These are phyloP conservation scores for Stramonita haemastoma DNA, from an alignment of 2,888 invertebrate species.

Conservation along the genomic window DNA sequence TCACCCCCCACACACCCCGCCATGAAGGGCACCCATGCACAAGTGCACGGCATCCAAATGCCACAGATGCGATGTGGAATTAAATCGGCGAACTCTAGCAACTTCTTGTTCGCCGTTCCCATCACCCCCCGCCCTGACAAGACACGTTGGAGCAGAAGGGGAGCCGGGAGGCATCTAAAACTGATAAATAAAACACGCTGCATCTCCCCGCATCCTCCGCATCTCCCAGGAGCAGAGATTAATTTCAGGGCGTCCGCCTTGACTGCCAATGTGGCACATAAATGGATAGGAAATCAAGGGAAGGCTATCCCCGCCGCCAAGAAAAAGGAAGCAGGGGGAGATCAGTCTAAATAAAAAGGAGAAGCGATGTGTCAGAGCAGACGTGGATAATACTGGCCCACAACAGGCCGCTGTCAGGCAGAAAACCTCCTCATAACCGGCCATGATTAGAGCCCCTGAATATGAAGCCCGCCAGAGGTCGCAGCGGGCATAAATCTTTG, in stretches of 20 bases:
- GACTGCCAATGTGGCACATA: constrained; percentile 27
- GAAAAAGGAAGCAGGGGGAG: constrained; percentile 31
- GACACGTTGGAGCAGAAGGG: background rate
- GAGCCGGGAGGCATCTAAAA: constrained; percentile 2
- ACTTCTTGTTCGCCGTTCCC: background rate
- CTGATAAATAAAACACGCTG: constrained; percentile 32
- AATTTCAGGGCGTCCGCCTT: constrained; percentile 27
- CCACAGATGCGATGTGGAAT: constrained; percentile 10
- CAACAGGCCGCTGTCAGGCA: constrained; percentile 28
- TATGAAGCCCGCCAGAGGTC: constrained; percentile 34
- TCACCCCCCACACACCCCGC: background rate
- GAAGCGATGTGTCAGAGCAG: constrained; percentile 11
- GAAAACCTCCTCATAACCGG: constrained; percentile 33
- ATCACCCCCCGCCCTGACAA: background rate
- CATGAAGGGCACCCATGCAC: background rate
- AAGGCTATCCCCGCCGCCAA: background rate
- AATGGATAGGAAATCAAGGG: constrained; percentile 31
- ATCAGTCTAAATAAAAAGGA: constrained; percentile 35
- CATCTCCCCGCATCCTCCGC: background rate
- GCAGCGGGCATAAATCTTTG: constrained; percentile 40
- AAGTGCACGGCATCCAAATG: background rate
- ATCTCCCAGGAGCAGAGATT: constrained; percentile 24
- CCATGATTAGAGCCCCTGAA: constrained; percentile 33
- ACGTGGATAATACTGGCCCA: constrained; percentile 9
- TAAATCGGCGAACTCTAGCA: background rate